phyloP scores from a whole-genome alignment of 2,797 vertebrate genomes.

The Cuculus canorus region DNA sequence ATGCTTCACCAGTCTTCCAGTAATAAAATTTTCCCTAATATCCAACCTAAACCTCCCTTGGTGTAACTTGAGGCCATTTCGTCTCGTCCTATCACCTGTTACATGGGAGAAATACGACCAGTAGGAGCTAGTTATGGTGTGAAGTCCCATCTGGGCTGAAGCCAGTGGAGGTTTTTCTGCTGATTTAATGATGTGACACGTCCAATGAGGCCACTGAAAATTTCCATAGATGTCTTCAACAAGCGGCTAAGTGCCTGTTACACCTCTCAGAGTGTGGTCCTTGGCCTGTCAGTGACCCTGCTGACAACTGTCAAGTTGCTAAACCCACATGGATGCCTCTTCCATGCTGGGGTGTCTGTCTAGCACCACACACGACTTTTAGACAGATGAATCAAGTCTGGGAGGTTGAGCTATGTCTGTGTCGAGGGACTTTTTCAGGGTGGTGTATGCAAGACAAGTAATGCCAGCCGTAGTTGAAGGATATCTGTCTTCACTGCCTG shows the following conservation, averaged over 20 bases:
- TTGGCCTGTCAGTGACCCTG: background rate
- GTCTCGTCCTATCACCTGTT: too few relatives aligned
- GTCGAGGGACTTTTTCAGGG: background rate
- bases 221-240: background rate
- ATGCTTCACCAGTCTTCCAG: too few relatives aligned
- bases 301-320: rapidly evolving
- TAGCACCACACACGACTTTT: background rate
- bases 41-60: too few relatives aligned
- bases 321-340: background rate
- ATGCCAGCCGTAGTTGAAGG: background rate
- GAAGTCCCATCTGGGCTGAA: background rate
- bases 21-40: too few relatives aligned
- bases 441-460: background rate
- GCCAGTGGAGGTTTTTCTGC: background rate
- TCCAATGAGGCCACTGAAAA: background rate
- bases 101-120: too few relatives aligned
- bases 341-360: background rate
- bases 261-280: background rate
- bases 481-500: background rate
- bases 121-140: background rate
- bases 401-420: background rate
- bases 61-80: too few relatives aligned
- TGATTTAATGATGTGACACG: background rate
- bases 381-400: background rate
- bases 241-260: background rate